Percentiles rank a stretch among this genome's conserved stretches.
Evolutionary conservation across 2,888 invertebrate species (phyloP).

Genomic region (Oligia latruncula): DNA sequence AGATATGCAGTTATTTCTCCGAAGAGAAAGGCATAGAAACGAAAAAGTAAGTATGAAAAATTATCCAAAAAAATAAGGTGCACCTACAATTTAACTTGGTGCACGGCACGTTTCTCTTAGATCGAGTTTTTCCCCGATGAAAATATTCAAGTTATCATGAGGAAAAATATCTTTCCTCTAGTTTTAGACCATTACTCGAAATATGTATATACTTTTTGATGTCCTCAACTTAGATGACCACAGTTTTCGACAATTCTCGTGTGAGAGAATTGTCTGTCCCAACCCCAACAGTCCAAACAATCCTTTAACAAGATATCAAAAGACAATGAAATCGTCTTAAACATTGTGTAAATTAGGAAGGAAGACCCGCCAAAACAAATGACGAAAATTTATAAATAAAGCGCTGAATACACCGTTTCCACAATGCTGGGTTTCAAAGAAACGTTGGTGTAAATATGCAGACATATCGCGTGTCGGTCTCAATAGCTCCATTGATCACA

Average conservation of each 20-base stretch:
- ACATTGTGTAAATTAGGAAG: constrained; percentile 29
- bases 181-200: neutral
- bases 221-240: neutral
- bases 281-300: neutral
- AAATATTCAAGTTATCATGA: neutral
- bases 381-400: constrained; percentile 63
- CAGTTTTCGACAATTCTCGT: neutral
- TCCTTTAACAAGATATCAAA: constrained; percentile 34
- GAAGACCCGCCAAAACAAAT: constrained; percentile 59
- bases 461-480: constrained; percentile 62
- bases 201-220: neutral
- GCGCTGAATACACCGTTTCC: constrained; percentile 54
- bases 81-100: neutral
- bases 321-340: constrained; percentile 34
- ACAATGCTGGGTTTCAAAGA: constrained; percentile 56
- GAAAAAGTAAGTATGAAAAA: neutral
- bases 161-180: neutral
- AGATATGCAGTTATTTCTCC: constrained; percentile 21
- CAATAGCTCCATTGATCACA: constrained; percentile 64
- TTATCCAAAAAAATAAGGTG: neutral
- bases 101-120: neutral
- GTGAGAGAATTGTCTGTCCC: neutral
- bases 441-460: constrained; percentile 39
- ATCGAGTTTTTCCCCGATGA: neutral
- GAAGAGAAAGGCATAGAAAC: neutral